Evolutionary conservation across 2,797 vertebrate genomes (phyloP).

Genomic region (Forpus xanthops): DNA sequence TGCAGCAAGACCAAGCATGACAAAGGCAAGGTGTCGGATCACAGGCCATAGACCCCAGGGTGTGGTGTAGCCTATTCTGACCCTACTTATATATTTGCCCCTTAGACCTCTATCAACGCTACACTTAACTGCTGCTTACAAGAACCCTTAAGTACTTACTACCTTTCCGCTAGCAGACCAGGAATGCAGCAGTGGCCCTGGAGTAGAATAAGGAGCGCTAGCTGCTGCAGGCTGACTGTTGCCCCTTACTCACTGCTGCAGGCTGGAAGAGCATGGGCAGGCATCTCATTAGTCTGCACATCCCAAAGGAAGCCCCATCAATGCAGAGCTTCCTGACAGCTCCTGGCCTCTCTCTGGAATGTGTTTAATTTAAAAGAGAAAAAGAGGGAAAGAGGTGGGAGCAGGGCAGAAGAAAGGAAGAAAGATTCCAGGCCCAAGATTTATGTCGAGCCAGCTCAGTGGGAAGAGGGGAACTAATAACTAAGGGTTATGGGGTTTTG

Average conservation of each 20-base stretch:
- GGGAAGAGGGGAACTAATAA: slow-evolving; percentile 52
- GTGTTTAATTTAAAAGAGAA: slow-evolving; percentile 68
- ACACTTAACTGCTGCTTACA: background rate
- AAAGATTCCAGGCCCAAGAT: slow-evolving; percentile 54
- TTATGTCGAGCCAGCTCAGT: slow-evolving; percentile 49
- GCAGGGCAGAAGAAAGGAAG: slow-evolving; percentile 39
- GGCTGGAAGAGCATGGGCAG: background rate
- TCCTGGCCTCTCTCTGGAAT: slow-evolving; percentile 52
- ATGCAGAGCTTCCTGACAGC: slow-evolving; percentile 19
- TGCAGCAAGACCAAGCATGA: background rate
- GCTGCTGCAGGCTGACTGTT: background rate
- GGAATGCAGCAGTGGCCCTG: background rate
- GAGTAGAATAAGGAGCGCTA: background rate
- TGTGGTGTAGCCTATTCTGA: background rate
- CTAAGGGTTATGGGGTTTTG: background rate
- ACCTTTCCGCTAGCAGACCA: background rate
- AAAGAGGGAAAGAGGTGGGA: slow-evolving; percentile 29
- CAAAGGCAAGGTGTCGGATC: background rate
- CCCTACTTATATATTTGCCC: background rate
- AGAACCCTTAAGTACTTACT: background rate
- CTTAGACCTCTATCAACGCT: background rate
- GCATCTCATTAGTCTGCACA: background rate
- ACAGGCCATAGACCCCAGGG: background rate
- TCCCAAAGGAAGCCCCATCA: slow-evolving; percentile 18
- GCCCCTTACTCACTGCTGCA: background rate